Evolutionary conservation across 2,113 vertebrate species (phyloP), one percentile per base, ranked within the genome.

Genomic region (Triplophysa tibetana): DNA sequence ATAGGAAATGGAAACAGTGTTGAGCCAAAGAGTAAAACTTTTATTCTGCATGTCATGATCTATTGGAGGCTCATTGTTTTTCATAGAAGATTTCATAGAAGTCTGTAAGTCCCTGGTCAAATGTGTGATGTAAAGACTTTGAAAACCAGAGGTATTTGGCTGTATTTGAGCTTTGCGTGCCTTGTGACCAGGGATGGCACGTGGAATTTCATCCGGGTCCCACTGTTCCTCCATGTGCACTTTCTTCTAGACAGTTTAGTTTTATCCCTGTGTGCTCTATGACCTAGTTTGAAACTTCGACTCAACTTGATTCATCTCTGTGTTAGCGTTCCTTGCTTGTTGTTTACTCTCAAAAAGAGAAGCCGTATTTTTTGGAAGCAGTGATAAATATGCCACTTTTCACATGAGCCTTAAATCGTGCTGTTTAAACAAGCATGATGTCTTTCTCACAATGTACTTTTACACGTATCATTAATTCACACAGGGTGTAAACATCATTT

Each of bases 271-370:
- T 64, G 48, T 75, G 74, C 70, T 70, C 75, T 41, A 75, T 85
- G 80, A 82, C 85, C 85, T 85, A 86, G 65, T 82, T 85, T 83
- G 56, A 76, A 68, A 80, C 70, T 83, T 65, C 26, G 23, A 26
- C 76, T 80, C 68, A 62, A 67, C 45, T 26, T 56, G 73, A 73
- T 74, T 82, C 62, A 68, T 63, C 26, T 24, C 74, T 70, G 69
- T 56, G 70, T 72, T 38, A 75, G 70, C 75, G 81, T 38, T 17
- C 33, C 24, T 65, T 45, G 33, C 74, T 75, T 70, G 11, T 72
- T 74, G 52, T 78, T 77, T 84, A 81, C 21, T 60, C 54, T 63
- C 54, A 26, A 77, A 82, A 70, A 77, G 29, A 24, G 1, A 12
- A 17, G 9, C 2, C 8, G 10, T 13, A 58, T 48, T 38, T 64